Base-by-base conservation (phyloP, 2,797 vertebrate species). In the Vultur gryphus region DNA sequence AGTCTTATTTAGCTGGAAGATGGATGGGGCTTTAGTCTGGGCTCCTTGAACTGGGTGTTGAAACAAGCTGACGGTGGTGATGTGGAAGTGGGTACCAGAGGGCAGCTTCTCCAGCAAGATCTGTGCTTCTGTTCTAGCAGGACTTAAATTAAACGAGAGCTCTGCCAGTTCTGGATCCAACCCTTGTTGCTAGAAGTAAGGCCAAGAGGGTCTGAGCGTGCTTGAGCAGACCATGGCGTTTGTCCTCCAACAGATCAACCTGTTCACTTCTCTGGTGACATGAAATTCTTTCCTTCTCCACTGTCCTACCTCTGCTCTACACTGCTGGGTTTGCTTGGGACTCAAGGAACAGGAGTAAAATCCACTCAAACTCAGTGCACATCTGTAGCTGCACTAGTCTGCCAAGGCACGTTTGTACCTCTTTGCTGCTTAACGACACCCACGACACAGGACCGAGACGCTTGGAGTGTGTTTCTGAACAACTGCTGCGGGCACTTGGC, bases 361-460 rank as follows among this genome's bases (percentile, higher is more conserved):
- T n/a, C 65, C 83, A 39, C 26, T 69, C 57, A 29, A 16, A 43
- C 16, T 29, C 20, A 1, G 2, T 24, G 52, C 35, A 28, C 46
- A 11, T 51, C 59, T 82, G 33, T 43, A 26, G n/a, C 78, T 39
- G 55, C 67, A 46, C 46, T 39, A 9, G 11, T 52, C 46, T 70
- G 39, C 23, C 4, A 5, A 33, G 33, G 25, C 57, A 20, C 3
- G 7, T 28, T 66, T 23, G 48, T 85, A 43, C 43, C 79, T 43
- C 44, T 57, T 9, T 52, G 87, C 64, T 73, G 78, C 52, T 37
- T 52, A 31, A 44, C 3, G 1, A 6, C 16, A 23, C 16, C 21
- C 7, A 1, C 0, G 0, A 4, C 5, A 8, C 6, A 29, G 80
- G 51, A 43, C 44, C 1, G 1, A 31, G 78, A 24, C 0, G 6